Base-by-base conservation (phyloP, 2,888 invertebrate genomes). In the Acleris cristana region DNA sequence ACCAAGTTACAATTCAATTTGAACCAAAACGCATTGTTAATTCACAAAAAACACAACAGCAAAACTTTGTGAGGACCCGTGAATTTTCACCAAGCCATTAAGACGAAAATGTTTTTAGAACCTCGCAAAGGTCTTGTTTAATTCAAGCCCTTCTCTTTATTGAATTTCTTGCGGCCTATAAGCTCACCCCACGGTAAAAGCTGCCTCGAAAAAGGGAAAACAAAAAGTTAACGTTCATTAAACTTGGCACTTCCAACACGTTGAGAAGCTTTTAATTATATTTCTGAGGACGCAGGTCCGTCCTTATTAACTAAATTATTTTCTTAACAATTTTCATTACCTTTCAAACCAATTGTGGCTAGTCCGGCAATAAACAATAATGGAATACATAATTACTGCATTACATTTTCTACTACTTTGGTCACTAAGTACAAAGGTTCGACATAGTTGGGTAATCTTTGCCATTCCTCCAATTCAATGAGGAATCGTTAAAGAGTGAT, bases 151-250 rank as follows among this genome's bases (percentile, higher is more conserved):
- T 60, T 53, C 57, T 40, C 53, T 34, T 63, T 63, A 58, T 67
- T 67, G 62, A 67, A 67, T 67, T 67, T 67, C 67, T 58, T 63
- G 57, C 53, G 62, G 62, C 48, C 62, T 49, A 62, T 52, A 63
- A 66, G 52, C 53, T 21, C 52, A 26, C 45, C 53, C 58, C 58
- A 49, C 63, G 63, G 57, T 56, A 21, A 51, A 51, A 57, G 34
- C 58, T 49, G 52, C 21, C 56, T 12, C 48, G 51, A 49, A 63
- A 67, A 55, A 58, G 51, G 57, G 54, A 63, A 53, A 58, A 62
- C 66, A 67, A 63, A 67, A 63, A 67, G 62, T 58, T 67, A 57
- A 63, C 58, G 62, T 67, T 67, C 57, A 66, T 66, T 66, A 57
- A 62, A 66, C 66, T 66, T 62, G 56, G 61, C 52, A 52, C 61